These are phyloP conservation scores for Zaprionus lineosus DNA, from an alignment of 2,888 invertebrate species.

Conservation along the genomic window DNA sequence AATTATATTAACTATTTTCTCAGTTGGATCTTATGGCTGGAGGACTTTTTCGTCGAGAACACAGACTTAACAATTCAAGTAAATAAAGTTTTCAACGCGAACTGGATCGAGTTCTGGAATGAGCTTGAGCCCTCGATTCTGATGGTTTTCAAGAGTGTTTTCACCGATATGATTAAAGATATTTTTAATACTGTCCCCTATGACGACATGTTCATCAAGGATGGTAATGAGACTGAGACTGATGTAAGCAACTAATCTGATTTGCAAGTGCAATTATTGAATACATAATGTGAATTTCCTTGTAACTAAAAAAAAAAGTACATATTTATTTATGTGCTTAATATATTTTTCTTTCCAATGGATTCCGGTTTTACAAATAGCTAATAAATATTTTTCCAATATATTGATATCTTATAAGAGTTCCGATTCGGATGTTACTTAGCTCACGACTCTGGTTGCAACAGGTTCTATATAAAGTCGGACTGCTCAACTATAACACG, in stretches of 20 bases:
- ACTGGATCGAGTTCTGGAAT: conserved; percentile 55
- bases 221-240: conserved; percentile 13
- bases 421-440: no score
- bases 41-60: conserved; percentile 44
- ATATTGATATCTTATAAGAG: no score
- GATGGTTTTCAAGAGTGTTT: conserved; percentile 20
- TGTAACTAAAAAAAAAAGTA: no score
- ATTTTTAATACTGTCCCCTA: conserved; percentile 41
- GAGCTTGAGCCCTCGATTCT: conserved; percentile 47
- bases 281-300: no score
- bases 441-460: no score
- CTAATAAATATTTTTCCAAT: no score
- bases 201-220: conserved; percentile 51
- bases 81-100: conserved; percentile 39
- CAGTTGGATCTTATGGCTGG: conserved; percentile 49
- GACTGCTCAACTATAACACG: no score
- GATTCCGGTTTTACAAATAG: conserved; percentile 24
- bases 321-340: no score
- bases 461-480: no score
- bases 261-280: no score
- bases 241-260: background rate
- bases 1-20: background rate
- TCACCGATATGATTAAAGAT: conserved; percentile 25
- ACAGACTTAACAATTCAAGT: conserved; percentile 34
- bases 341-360: background rate